Conservation (phyloP, 2,113 vertebrate genomes). For the Albula glossodonta region DNA sequence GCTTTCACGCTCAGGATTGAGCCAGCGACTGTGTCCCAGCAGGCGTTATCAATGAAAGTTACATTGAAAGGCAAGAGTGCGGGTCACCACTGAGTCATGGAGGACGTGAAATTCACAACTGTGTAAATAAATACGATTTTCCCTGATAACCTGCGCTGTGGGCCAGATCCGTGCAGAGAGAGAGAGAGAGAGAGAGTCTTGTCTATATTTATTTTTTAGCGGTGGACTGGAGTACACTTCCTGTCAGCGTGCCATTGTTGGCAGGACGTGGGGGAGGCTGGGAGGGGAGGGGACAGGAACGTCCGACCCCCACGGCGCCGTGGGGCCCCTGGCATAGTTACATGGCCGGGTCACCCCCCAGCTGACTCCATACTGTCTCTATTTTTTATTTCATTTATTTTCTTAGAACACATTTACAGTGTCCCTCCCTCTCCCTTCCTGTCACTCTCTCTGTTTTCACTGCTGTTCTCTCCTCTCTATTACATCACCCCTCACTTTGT, state of each 20-base stretch:
- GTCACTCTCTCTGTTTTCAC: not conserved
- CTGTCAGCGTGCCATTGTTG: not conserved
- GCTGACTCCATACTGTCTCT: not conserved
- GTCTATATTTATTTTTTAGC: not conserved
- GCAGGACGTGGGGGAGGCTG: not conserved
- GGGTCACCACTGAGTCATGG: not conserved
- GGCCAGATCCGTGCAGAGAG: not conserved
- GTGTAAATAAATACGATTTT: not conserved
- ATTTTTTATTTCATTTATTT: not conserved
- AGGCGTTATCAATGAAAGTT: no score
- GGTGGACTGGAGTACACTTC: not conserved
- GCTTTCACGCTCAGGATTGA: no score
- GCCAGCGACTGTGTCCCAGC: no score
- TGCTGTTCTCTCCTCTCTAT: constrained; percentile 26
- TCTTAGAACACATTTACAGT: constrained; percentile 42
- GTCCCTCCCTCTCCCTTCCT: constrained; percentile 12
- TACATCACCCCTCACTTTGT: constrained; percentile 58
- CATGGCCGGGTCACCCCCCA: no score
- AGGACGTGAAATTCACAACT: not conserved
- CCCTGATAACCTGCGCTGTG: not conserved
- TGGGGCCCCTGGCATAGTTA: not conserved
- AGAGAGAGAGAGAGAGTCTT: not conserved
- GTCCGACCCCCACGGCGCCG: not conserved
- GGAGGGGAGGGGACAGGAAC: constrained; percentile 17
- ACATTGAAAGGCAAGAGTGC: not conserved